These are phyloP conservation scores for Pardosa pseudoannulata DNA, from an alignment of 2,888 invertebrate genomes.

Conservation along the genomic window DNA sequence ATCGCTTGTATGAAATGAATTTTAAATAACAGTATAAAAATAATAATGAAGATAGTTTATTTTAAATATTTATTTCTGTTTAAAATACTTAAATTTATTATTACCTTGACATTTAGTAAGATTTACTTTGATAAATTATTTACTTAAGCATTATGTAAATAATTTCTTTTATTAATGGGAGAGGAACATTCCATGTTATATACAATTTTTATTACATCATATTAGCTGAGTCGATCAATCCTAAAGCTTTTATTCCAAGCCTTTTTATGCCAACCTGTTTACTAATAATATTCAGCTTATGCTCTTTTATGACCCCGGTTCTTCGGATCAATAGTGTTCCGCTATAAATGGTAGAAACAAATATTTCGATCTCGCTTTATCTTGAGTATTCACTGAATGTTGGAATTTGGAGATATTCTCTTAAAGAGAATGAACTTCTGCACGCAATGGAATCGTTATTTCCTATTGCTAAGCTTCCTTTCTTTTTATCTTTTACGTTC, in stretches of 20 bases:
- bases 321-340: slow-evolving; percentile 57
- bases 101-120: too few relatives aligned
- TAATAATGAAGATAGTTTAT: too few relatives aligned
- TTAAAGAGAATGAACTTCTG: slow-evolving; percentile 38
- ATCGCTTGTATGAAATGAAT: too few relatives aligned
- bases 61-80: too few relatives aligned
- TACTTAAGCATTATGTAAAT: too few relatives aligned
- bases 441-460: slow-evolving; percentile 64
- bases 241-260: slow-evolving; percentile 29
- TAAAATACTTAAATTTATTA: too few relatives aligned
- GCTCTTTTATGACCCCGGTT: slow-evolving; percentile 32
- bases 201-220: too few relatives aligned
- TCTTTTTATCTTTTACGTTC: slow-evolving; percentile 1
- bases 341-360: slow-evolving; percentile 53
- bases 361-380: slow-evolving; percentile 65
- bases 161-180: too few relatives aligned
- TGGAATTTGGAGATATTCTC: slow-evolving; percentile 54
- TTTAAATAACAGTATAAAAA: too few relatives aligned
- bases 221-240: slow-evolving; percentile 15
- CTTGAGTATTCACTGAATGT: slow-evolving; percentile 37
- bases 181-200: too few relatives aligned
- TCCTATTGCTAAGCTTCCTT: not conserved
- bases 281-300: slow-evolving; percentile 11
- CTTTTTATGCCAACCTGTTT: slow-evolving; percentile 26
- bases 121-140: too few relatives aligned